Conservation (phyloP, 2,888 invertebrate genomes). For the Girardia tigrina region DNA sequence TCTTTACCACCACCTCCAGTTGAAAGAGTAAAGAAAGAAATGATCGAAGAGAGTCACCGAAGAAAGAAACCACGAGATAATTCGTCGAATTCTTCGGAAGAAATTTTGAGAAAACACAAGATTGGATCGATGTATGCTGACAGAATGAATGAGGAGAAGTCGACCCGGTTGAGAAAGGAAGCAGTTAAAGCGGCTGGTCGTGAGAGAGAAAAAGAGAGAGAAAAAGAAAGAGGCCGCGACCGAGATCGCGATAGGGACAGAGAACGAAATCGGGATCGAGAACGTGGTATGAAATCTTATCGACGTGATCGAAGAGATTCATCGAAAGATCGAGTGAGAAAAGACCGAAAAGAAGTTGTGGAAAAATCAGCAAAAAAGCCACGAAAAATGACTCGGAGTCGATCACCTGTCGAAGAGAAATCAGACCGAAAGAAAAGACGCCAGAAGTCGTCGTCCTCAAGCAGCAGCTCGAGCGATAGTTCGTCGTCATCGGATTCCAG, state of each 20-base stretch:
- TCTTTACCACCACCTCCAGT: no score
- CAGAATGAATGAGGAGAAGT: background rate
- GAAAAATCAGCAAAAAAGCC: background rate
- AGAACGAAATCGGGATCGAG: background rate
- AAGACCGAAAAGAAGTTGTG: background rate
- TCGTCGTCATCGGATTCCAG: background rate
- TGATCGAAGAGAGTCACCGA: background rate
- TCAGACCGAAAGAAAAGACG: background rate
- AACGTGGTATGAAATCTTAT: background rate
- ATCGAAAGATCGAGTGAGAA: background rate
- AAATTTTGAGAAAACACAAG: background rate
- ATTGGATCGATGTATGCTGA: conserved; percentile 13
- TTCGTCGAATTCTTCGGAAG: background rate
- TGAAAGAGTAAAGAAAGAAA: background rate
- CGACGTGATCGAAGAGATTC: background rate
- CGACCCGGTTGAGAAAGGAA: background rate
- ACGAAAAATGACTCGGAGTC: background rate
- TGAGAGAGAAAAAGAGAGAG: background rate
- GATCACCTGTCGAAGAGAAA: background rate
- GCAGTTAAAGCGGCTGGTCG: background rate
- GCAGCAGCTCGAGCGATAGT: background rate
- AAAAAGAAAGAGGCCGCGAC: background rate
- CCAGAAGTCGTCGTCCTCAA: background rate
- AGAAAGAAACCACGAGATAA: background rate
- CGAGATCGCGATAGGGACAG: background rate